These are phyloP conservation scores for Pteromalus puparum DNA, from an alignment of 1,140 invertebrate genomes.

Conservation along the genomic window DNA sequence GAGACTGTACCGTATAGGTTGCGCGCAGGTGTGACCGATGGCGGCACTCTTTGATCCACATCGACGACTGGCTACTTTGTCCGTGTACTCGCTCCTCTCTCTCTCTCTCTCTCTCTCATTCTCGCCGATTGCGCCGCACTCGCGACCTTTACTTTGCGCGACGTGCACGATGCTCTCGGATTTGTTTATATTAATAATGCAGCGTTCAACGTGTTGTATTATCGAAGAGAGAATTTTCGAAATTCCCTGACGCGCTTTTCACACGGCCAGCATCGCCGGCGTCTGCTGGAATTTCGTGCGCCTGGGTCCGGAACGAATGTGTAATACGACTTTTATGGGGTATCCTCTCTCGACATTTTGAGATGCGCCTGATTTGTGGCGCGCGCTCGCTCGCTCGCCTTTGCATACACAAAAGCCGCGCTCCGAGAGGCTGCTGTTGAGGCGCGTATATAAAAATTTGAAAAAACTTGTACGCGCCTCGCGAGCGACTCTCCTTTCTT, in stretches of 20 bases:
- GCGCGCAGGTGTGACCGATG: slow-evolving; percentile 73
- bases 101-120: slow-evolving; percentile 52
- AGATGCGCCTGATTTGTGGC: slow-evolving; percentile 72
- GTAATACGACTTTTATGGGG: slow-evolving; percentile 75
- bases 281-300: slow-evolving; percentile 38
- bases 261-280: neutral
- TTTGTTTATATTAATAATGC: neutral
- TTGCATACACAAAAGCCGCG: slow-evolving; percentile 58
- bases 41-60: slow-evolving; percentile 70
- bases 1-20: slow-evolving; percentile 67
- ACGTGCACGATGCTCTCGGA: neutral
- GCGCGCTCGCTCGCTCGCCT: slow-evolving; percentile 56
- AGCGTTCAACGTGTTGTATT: too few species aligned
- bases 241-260: neutral
- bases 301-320: slow-evolving; percentile 71
- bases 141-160: neutral
- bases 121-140: slow-evolving; percentile 50
- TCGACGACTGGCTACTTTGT: slow-evolving; percentile 68
- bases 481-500: slow-evolving; percentile 29
- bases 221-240: neutral
- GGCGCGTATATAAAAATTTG: slow-evolving; percentile 46
- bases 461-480: slow-evolving; percentile 20
- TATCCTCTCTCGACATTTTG: slow-evolving; percentile 62
- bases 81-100: slow-evolving; percentile 56
- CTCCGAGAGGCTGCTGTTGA: neutral